phyloP scores from a whole-genome alignment of 1,140 invertebrate species.

The Diprion similis region DNA sequence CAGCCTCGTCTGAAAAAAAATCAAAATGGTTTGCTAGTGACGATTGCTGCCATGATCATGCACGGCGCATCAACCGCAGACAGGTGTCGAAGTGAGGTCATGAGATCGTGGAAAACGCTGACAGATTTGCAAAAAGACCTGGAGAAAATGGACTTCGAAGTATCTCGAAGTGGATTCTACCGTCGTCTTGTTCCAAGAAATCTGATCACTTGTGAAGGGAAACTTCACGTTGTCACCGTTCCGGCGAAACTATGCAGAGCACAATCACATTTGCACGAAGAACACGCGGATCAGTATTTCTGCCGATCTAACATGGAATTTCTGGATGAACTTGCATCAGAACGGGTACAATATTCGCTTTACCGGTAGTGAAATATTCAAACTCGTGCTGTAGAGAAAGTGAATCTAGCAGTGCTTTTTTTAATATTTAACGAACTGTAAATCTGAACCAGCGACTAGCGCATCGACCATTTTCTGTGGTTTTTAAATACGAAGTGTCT shows the following conservation, averaged over 20 bases:
- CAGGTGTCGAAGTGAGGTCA: conserved; percentile 28
- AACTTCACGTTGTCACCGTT: conserved; percentile 23
- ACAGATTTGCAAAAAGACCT: conserved; percentile 27
- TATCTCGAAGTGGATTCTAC: conserved; percentile 17
- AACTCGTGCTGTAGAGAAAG: too few relatives aligned
- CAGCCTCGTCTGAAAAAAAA: conserved; percentile 27
- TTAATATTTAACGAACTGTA: too few relatives aligned
- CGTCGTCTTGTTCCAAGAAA: conserved; percentile 23
- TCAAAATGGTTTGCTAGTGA: conserved; percentile 26
- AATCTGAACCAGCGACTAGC: too few relatives aligned
- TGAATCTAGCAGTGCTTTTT: too few relatives aligned
- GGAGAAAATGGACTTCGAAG: background rate
- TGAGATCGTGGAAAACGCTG: conserved; percentile 30
- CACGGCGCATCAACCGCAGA: conserved; percentile 30
- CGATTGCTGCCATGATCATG: conserved; percentile 32
- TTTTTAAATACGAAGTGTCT: too few relatives aligned
- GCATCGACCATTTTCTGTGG: too few relatives aligned
- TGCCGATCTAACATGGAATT: conserved; percentile 13
- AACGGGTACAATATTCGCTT: conserved; percentile 22
- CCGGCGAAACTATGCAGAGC: conserved; percentile 23
- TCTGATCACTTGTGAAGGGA: conserved; percentile 22
- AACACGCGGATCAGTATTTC: conserved; percentile 23
- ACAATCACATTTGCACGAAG: conserved; percentile 12
- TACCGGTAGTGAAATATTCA: too few relatives aligned
- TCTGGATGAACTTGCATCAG: conserved; percentile 21